Conservation (phyloP, 2,797 vertebrate genomes). For the Darevskia mixta region DNA sequence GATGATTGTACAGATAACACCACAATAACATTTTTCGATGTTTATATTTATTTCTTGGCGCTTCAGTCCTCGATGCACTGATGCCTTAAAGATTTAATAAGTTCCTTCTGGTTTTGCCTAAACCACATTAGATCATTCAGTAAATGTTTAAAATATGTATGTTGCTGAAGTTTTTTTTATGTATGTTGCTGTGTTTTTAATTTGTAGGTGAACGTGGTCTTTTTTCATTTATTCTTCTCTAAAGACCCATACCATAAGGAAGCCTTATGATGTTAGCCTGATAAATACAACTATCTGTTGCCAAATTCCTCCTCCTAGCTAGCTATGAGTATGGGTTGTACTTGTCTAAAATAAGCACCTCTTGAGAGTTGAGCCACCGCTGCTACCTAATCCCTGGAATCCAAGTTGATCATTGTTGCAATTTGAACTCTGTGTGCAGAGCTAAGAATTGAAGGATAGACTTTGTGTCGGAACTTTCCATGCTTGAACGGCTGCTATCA, state of each 20-base stretch:
- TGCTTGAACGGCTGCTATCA: conserved; percentile 72
- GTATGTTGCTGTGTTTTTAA: conserved; percentile 48
- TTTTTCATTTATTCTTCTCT: conserved; percentile 26
- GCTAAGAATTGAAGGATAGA: conserved; percentile 57
- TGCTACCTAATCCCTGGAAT: conserved; percentile 50
- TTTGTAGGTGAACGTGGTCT: conserved; percentile 35
- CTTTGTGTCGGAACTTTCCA: conserved; percentile 58
- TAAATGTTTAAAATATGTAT: conserved; percentile 64
- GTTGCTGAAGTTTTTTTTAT: conserved; percentile 58
- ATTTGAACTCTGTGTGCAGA: conserved; percentile 57
- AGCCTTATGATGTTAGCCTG: conserved; percentile 36
- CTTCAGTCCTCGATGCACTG: conserved; percentile 78
- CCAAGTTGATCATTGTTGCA: conserved; percentile 61
- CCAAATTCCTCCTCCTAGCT: conserved; percentile 18
- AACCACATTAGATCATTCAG: conserved; percentile 65
- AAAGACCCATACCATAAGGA: conserved; percentile 26
- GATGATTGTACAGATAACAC: conserved; percentile 60
- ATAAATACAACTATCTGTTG: conserved; percentile 39
- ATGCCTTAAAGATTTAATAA: conserved; percentile 84
- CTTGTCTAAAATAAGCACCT: conserved; percentile 43
- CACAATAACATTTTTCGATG: conserved; percentile 67
- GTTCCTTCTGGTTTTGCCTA: conserved; percentile 74
- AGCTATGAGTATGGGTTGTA: not conserved
- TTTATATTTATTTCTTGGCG: conserved; percentile 74
- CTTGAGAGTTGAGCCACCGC: not conserved